Conservation (phyloP, 2,797 vertebrate genomes). For the Pangasius macronema region DNA sequence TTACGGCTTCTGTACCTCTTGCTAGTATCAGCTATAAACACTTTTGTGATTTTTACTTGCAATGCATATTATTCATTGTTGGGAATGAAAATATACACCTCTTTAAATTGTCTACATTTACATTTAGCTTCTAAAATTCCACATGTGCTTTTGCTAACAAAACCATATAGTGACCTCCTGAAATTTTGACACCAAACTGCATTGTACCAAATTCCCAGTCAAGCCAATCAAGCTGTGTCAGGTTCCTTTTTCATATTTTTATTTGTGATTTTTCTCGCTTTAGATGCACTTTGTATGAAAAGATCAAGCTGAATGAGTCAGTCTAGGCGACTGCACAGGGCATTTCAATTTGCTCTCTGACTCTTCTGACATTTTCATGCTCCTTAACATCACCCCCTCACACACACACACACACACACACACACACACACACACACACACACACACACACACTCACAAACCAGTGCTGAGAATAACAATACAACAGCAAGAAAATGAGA, state of each 20-base stretch:
- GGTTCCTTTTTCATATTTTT: background rate
- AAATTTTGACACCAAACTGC: background rate
- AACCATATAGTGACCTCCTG: too few relatives aligned
- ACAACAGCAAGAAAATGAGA: background rate
- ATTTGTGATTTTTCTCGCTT: background rate
- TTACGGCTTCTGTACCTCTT: background rate
- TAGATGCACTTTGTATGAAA: background rate
- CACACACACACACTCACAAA: constrained; percentile 23
- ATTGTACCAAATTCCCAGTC: background rate
- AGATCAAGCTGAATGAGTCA: background rate
- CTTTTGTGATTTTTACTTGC: background rate
- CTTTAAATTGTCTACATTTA: background rate
- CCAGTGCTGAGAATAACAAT: background rate
- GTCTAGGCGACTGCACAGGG: background rate
- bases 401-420: background rate
- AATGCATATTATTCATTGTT: background rate
- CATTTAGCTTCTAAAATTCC: background rate
- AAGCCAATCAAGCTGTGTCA: too few relatives aligned
- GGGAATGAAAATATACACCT: background rate
- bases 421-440: background rate
- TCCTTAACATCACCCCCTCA: background rate
- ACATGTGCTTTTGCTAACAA: background rate
- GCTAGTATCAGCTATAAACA: constrained; percentile 10
- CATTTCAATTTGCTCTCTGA: constrained; percentile 24
- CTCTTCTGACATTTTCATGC: background rate